A percentile compares a stretch with the other conserved stretches of the same genome.
Conservation (phyloP, 1,140 invertebrate genomes). For the Scaptodrosophila lebanonensis region DNA sequence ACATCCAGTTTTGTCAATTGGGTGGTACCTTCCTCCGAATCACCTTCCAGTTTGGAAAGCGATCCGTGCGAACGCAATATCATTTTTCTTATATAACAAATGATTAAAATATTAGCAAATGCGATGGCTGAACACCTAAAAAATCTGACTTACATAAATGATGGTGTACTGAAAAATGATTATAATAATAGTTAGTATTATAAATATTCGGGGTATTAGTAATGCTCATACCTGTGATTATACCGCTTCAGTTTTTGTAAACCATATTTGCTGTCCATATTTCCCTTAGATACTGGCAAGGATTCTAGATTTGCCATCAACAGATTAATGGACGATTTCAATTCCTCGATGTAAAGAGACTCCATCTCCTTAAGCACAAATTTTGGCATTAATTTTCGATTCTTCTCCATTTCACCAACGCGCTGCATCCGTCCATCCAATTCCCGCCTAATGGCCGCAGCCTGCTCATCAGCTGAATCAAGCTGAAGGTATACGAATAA, state of each 20-base stretch:
- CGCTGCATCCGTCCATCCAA: constrained; percentile 97
- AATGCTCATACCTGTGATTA: constrained; percentile 88
- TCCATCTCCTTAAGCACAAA: constrained; percentile 99
- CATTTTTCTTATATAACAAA: constrained; percentile 72
- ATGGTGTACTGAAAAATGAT: constrained; percentile 60
- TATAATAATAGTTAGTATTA: neutral
- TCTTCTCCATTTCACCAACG: constrained; percentile 98
- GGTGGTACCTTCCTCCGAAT: constrained; percentile 93
- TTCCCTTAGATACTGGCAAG: constrained; percentile 97
- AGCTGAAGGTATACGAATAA: constrained; percentile 81
- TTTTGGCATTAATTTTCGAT: constrained; percentile 98
- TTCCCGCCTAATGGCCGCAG: constrained; percentile 98
- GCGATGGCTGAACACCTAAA: too few species aligned
- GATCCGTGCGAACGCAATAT: constrained; percentile 91
- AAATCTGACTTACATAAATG: constrained; percentile 66
- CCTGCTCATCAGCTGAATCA: constrained; percentile 99
- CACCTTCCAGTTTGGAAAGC: constrained; percentile 91
- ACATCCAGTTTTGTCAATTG: constrained; percentile 97
- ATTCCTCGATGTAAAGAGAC: constrained; percentile 98
- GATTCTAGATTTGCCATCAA: constrained; percentile 99
- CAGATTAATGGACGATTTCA: constrained; percentile 97
- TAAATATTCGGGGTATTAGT: neutral
- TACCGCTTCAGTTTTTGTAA: constrained; percentile 96
- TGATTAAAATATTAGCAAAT: too few species aligned
- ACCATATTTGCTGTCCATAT: constrained; percentile 98